phyloP scores from a whole-genome alignment of 2,888 invertebrate genomes.

The Tortricodes alternella region DNA sequence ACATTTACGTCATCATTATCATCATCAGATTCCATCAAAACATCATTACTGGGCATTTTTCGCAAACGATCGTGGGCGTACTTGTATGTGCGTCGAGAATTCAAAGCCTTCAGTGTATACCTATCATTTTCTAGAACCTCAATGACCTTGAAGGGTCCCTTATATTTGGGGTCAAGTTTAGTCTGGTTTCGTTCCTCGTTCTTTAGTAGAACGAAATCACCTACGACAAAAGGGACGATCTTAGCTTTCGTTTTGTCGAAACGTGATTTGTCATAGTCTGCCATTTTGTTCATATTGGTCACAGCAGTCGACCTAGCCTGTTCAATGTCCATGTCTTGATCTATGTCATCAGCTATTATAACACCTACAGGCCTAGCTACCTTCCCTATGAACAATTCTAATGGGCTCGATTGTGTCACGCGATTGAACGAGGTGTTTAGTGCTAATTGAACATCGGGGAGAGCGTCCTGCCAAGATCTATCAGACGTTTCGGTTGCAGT shows the following conservation, averaged over 20 bases:
- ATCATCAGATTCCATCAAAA: neutral
- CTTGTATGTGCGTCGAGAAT: slow-evolving; percentile 34
- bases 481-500: slow-evolving; percentile 32
- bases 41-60: neutral
- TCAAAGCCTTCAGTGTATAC: slow-evolving; percentile 30
- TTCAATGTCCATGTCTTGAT: slow-evolving; percentile 9
- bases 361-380: slow-evolving; percentile 25
- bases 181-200: slow-evolving; percentile 36
- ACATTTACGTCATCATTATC: neutral
- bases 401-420: slow-evolving; percentile 25
- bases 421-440: slow-evolving; percentile 31
- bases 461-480: slow-evolving; percentile 37
- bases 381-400: slow-evolving; percentile 29
- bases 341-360: slow-evolving; percentile 7
- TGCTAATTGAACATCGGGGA: slow-evolving; percentile 35
- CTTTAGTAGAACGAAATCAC: slow-evolving; percentile 36
- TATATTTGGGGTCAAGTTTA: slow-evolving; percentile 37
- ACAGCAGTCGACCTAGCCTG: neutral
- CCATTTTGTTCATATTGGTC: slow-evolving; percentile 18
- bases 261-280: slow-evolving; percentile 29
- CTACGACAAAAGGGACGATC: slow-evolving; percentile 25
- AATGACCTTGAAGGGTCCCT: slow-evolving; percentile 33
- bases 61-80: slow-evolving; percentile 33
- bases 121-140: slow-evolving; percentile 34
- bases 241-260: slow-evolving; percentile 32